Percentiles rank a stretch among this genome's conserved stretches.
These are phyloP conservation scores for Caenorhabditis sp. DNA, from an alignment of 2,888 invertebrate species.

Conservation along the genomic window DNA sequence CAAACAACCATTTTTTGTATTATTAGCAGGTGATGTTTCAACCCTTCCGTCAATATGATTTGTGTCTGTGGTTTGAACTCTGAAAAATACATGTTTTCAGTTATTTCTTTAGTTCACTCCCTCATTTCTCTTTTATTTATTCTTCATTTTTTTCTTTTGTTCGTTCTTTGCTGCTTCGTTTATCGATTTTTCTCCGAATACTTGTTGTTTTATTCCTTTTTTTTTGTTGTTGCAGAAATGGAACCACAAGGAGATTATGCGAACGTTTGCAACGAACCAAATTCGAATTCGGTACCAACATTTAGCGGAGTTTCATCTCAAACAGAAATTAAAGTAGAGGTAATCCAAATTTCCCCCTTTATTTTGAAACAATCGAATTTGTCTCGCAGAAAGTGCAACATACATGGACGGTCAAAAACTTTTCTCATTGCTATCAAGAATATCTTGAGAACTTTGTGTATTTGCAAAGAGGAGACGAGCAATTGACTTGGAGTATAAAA, in stretches of 20 bases:
- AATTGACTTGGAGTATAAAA: conserved; percentile 70
- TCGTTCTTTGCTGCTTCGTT: conserved; percentile 5
- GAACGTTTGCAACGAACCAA: conserved; percentile 14
- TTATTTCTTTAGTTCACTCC: background rate
- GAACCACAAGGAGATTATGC: conserved; percentile 36
- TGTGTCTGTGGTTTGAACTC: background rate
- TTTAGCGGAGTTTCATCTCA: conserved; percentile 60
- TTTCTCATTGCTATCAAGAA: conserved; percentile 70
- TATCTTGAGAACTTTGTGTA: conserved; percentile 69
- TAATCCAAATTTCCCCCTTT: too few species aligned
- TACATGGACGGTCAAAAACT: conserved; percentile 71
- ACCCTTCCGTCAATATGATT: background rate
- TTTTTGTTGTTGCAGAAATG: conserved; percentile 11
- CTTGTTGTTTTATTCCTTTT: background rate
- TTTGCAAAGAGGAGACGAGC: conserved; percentile 62
- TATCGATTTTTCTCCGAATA: conserved; percentile 1
- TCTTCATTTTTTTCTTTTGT: background rate
- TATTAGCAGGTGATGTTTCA: too few species aligned
- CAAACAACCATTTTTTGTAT: too few species aligned
- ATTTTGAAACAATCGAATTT: conserved; percentile 3
- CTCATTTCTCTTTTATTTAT: background rate
- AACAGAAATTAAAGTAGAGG: conserved; percentile 71
- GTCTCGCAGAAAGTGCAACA: conserved; percentile 66
- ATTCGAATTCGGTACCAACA: conserved; percentile 14
- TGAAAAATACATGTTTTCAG: background rate